Evolutionary conservation across 2,797 vertebrate species (phyloP), one percentile per base, ranked within the genome.

Genomic region (Acanthornis magna): DNA sequence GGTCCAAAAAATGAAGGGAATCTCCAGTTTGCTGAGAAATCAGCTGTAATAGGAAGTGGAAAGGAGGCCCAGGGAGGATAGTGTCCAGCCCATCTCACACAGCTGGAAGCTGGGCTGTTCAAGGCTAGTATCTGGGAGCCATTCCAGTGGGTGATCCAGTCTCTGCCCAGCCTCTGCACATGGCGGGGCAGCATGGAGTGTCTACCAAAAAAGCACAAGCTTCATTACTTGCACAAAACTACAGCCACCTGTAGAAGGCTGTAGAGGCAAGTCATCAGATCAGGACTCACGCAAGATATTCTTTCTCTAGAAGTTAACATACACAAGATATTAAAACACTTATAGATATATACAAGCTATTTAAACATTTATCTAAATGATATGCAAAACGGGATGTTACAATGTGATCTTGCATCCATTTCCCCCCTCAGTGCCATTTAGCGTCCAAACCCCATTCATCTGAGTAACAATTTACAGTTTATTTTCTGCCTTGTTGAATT

Each of bases 111-210:
- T 21, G 97, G 92, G 89, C 94, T 95, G 94, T 77, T 97, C 80
- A 93, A 97, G 93, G 96, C 20, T 7, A 90, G 78, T 71, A 89
- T 92, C 87, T 96, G 97, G 83, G 97, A 96, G 51, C 94, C 89
- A 66, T 96, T 97, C 93, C 97, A 97, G 76, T 97, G 97, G 78
- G 97, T 20, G 4, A 96, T 89, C 87, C 97, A 97, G 93, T 97
- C 98, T 96, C 98, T 97, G 97, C 97, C 96, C 95, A 98, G 91
- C 89, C 97, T 97, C 95, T 93, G 99, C 97, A 99, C 75, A 27
- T 97, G 97, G 85, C 97, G 98, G 78, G 98, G 95, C 95, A 99
- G 98, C 99, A 99, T 99, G 97, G 97, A 95, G 96, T n/a, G 94
- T 85, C 99, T 99, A 96, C 74, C 92, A 96, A 90, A 97, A 94